These are phyloP conservation scores for Vulpes ferrilata DNA, from an alignment of 2,113 vertebrate species.

Conservation along the genomic window DNA sequence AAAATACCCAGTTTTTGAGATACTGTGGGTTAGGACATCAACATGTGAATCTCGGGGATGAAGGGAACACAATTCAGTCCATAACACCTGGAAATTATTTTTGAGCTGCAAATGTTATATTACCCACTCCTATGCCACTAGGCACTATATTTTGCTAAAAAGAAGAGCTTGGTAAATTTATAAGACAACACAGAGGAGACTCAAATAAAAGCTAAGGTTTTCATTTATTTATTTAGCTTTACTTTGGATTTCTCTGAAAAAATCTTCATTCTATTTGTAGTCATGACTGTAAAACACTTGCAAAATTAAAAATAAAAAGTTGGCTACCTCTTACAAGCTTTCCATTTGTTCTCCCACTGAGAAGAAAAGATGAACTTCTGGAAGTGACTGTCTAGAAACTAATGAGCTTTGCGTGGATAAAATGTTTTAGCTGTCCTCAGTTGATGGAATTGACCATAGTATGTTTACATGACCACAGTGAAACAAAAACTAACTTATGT, in stretches of 20 bases:
- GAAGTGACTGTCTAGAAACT: not conserved
- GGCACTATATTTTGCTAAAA: not conserved
- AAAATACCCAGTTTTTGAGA: not conserved
- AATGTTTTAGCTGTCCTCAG: not conserved
- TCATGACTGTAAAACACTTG: not conserved
- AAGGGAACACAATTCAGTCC: not conserved
- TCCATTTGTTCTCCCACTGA: not conserved
- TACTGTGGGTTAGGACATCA: not conserved
- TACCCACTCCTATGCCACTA: not conserved
- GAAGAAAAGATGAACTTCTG: not conserved
- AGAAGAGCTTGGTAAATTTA: not conserved
- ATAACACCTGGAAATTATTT: constrained; percentile 34
- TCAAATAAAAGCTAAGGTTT: constrained; percentile 11
- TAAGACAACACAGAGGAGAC: not conserved
- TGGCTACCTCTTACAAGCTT: not conserved
- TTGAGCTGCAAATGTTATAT: not conserved
- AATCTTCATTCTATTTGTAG: not conserved
- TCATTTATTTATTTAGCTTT: constrained; percentile 19
- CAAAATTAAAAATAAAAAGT: constrained; percentile 36
- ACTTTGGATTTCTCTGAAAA: constrained; percentile 3
- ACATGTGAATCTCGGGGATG: not conserved
- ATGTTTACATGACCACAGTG: not conserved
- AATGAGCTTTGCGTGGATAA: not conserved
- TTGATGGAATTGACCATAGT: not conserved
- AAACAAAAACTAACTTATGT: constrained; percentile 24